Evolutionary conservation across 1,140 invertebrate genomes (phyloP).

Genomic region (Zaprionus inermis): DNA sequence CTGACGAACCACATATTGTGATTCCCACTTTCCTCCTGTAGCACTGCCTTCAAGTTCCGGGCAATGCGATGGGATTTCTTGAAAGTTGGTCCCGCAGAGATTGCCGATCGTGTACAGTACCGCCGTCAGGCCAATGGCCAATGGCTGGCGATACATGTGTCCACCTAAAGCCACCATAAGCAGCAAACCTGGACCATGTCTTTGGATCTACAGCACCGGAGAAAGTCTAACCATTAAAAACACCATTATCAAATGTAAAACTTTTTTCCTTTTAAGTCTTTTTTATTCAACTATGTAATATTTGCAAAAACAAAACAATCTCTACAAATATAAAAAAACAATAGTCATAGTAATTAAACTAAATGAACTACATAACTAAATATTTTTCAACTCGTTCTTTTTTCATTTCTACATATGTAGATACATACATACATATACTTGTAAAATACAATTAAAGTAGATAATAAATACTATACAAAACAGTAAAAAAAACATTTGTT

Average conservation of each 20-base stretch:
- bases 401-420: constrained; percentile 33
- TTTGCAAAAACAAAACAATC: constrained; percentile 66
- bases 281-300: constrained; percentile 50
- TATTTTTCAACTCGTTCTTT: constrained; percentile 17
- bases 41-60: constrained; percentile 71
- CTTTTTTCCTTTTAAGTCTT: constrained; percentile 10
- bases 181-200: too few species aligned
- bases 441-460: constrained; percentile 62
- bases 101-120: constrained; percentile 77
- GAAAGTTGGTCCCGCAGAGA: constrained; percentile 48
- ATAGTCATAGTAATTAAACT: constrained; percentile 31
- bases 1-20: too few species aligned
- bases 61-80: constrained; percentile 72
- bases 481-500: constrained; percentile 54
- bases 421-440: too few species aligned
- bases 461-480: constrained; percentile 82
- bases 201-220: too few species aligned
- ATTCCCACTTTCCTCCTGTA: neutral
- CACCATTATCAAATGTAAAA: neutral
- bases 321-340: constrained; percentile 63
- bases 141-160: constrained; percentile 62
- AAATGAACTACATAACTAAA: constrained; percentile 56
- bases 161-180: constrained; percentile 55
- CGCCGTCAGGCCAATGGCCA: constrained; percentile 40
- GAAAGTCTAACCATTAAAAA: neutral